These are phyloP conservation scores for Umimayanthus kanabou DNA, from an alignment of 92 coral and sea anemone species.

Conservation along the genomic window DNA sequence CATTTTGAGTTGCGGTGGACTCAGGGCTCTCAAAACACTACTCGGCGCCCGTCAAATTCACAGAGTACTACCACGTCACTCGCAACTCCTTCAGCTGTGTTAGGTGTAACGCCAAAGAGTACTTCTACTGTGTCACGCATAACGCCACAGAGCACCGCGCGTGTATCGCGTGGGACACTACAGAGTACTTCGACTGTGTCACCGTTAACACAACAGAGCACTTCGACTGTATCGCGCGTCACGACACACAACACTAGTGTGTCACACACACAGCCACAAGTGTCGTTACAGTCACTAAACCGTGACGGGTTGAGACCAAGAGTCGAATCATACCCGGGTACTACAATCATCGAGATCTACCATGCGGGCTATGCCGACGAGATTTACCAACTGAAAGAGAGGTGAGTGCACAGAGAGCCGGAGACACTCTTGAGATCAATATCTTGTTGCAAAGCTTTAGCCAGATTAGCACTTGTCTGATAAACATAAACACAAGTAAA, in stretches of 20 bases:
- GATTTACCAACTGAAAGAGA: conserved; percentile 29
- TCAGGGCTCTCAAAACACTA: conserved; percentile 31
- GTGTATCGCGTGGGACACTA: not conserved
- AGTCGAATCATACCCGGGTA: conserved; percentile 56
- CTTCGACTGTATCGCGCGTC: not conserved
- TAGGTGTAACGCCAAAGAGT: not conserved
- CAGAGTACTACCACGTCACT: not conserved
- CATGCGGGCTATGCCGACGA: conserved; percentile 65
- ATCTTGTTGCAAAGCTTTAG: no score
- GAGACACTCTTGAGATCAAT: not conserved
- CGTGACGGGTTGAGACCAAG: conserved; percentile 9
- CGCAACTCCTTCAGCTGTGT: not conserved
- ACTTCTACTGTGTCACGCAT: not conserved
- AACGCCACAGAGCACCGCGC: not conserved
- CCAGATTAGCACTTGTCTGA: no score
- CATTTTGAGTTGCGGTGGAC: conserved; percentile 84
- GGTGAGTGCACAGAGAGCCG: not conserved
- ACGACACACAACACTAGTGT: not conserved
- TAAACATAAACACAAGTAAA: no score
- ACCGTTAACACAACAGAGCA: not conserved
- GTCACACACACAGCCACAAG: not conserved
- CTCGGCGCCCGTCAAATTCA: not conserved
- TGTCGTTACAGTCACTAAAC: not conserved
- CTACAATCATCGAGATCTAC: conserved; percentile 65
- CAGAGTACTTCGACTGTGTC: not conserved